Percentiles rank a stretch among this genome's conserved stretches.
Conservation (phyloP, 2,113 vertebrate species). For the Delphinus delphis region DNA sequence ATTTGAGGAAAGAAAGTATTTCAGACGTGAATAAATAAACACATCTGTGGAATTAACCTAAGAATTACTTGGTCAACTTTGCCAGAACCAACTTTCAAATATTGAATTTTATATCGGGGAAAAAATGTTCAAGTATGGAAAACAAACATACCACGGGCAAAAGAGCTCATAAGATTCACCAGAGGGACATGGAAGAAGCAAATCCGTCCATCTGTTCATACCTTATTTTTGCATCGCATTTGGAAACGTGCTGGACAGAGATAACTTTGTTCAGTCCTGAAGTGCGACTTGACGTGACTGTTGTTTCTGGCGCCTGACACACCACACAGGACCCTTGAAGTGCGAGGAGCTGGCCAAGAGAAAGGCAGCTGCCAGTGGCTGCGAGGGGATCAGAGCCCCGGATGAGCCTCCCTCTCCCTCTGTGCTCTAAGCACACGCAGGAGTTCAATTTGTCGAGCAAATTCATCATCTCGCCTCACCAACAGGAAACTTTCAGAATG, state of each 20-base stretch:
- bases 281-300: slow-evolving; percentile 69
- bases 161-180: slow-evolving; percentile 54
- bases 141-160: slow-evolving; percentile 19
- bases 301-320: slow-evolving; percentile 75
- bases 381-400: background rate
- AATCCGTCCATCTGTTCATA: slow-evolving; percentile 49
- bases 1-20: slow-evolving; percentile 50
- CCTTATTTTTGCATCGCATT: slow-evolving; percentile 29
- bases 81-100: slow-evolving; percentile 72
- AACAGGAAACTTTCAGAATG: background rate
- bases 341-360: slow-evolving; percentile 64
- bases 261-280: slow-evolving; percentile 73
- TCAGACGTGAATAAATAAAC: slow-evolving; percentile 62
- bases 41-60: slow-evolving; percentile 65
- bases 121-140: slow-evolving; percentile 42
- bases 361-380: slow-evolving; percentile 43
- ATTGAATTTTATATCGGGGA: slow-evolving; percentile 46
- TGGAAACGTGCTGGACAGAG: slow-evolving; percentile 66
- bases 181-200: slow-evolving; percentile 57
- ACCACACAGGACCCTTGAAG: slow-evolving; percentile 39
- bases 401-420: background rate
- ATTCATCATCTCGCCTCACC: background rate
- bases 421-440: background rate
- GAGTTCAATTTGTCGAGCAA: slow-evolving; percentile 34
- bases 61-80: slow-evolving; percentile 63